Evolutionary conservation across 2,113 vertebrate species (phyloP), one percentile per base, ranked within the genome.

Genomic region (Myotis brandtii): DNA sequence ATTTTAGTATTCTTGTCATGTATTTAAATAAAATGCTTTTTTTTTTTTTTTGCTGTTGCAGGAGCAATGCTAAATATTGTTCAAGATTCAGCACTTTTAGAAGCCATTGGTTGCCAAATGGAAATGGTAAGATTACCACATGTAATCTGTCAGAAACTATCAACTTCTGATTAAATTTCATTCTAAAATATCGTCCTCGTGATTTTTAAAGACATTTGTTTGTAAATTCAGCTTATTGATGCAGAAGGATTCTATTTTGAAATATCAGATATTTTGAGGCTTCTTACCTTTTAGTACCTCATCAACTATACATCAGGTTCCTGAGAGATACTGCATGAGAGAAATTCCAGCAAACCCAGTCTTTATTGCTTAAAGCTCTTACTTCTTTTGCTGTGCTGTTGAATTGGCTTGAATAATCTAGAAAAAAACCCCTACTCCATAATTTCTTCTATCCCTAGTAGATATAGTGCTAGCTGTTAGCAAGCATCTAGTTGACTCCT

Each of bases 1-100:
- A 87, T 89, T 93, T 90, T 89, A 77, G 10, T 91, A 34, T 80
- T 91, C 40, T 95, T 96, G 21, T 52, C 50, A 62, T 89, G 8
- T 93, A 82, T 94, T 88, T 95, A 92, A 94, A 69, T 90, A 56
- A 92, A 79, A 79, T 59, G 1, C 8, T 59, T 0, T 94, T 0
- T 98, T 85, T 81, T 81, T 93, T 52, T 64, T 96, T 89, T 92
- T 95, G 27, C n/a, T 97, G 30, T 96, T 97, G 43, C 94, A 99
- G 99, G 99, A 98, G 99, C 99, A 67, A 99, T 99, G 99, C 98
- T 99, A 97, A 99, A 99, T 97, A 99, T 99, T 94, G 99, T 99
- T 96, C 99, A 99, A 97, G 99, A 99, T 98, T 99, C 99, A 21
- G 99, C 99, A 25, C 98, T 99, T 90, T 96, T 99, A 77, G 99